A percentile compares a stretch with the other conserved stretches of the same genome.
These are phyloP conservation scores for Ariopsis seemanni DNA, from an alignment of 2,113 vertebrate genomes.

Conservation along the genomic window DNA sequence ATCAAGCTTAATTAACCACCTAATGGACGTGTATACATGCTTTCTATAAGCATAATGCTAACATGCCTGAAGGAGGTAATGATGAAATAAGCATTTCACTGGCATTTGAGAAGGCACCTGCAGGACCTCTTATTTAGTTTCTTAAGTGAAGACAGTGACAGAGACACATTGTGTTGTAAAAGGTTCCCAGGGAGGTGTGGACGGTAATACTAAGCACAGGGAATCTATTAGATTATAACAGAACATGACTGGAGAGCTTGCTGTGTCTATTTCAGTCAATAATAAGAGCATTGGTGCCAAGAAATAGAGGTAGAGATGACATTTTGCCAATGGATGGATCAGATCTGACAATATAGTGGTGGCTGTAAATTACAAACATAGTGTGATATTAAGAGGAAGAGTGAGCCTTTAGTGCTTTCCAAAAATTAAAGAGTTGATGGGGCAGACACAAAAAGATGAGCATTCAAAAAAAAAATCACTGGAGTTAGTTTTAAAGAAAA, in stretches of 20 bases:
- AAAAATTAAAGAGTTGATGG: not conserved
- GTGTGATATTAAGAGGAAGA: slow-evolving; percentile 13
- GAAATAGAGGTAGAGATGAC: slow-evolving; percentile 66
- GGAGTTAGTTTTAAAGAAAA: slow-evolving; percentile 12
- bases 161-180: not conserved
- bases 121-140: slow-evolving; percentile 17
- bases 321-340: slow-evolving; percentile 46
- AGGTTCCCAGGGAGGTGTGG: not conserved
- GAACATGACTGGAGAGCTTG: slow-evolving; percentile 5
- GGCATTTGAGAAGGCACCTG: slow-evolving; percentile 21
- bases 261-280: slow-evolving; percentile 1
- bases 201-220: not conserved
- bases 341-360: slow-evolving; percentile 55
- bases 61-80: not conserved
- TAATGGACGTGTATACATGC: not conserved
- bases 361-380: slow-evolving; percentile 33
- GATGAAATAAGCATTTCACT: slow-evolving; percentile 9
- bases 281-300: slow-evolving; percentile 10
- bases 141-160: not conserved
- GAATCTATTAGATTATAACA: not conserved
- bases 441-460: not conserved
- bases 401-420: not conserved
- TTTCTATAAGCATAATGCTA: not conserved
- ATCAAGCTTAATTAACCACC: not conserved
- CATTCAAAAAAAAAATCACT: slow-evolving; percentile 7